Conservation (phyloP, 2,113 vertebrate species). For the Sisor rabdophorus region DNA sequence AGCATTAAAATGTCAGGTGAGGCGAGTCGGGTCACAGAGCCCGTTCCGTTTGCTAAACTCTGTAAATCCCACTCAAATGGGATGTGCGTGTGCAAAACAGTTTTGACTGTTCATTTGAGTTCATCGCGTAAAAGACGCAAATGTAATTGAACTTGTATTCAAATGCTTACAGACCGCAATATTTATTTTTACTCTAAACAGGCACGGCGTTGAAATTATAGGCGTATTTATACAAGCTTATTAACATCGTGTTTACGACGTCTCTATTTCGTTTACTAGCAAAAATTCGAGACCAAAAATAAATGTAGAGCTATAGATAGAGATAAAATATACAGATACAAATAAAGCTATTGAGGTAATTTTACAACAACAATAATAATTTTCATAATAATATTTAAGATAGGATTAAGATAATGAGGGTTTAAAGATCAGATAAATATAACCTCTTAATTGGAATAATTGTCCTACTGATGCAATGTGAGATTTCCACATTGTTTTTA, state of each 20-base stretch:
- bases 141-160: neutral
- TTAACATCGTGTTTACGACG: neutral
- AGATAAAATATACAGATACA: too few species aligned
- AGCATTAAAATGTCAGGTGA: neutral
- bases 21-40: neutral
- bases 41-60: constrained; percentile 10
- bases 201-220: neutral
- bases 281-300: neutral
- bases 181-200: neutral
- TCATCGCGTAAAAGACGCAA: neutral
- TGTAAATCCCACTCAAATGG: neutral
- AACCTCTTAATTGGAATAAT: neutral
- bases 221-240: neutral
- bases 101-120: constrained; percentile 1
- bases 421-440: neutral
- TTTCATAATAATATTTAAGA: too few species aligned
- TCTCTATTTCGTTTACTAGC: neutral
- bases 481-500: neutral
- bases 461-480: neutral
- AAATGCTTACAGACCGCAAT: neutral
- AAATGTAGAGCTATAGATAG: too few species aligned
- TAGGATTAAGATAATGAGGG: neutral
- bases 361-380: neutral
- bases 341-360: too few species aligned
- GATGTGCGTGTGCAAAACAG: neutral